Base-by-base conservation (phyloP, 1,140 invertebrate genomes). In the Tyrophagus putrescentiae region DNA sequence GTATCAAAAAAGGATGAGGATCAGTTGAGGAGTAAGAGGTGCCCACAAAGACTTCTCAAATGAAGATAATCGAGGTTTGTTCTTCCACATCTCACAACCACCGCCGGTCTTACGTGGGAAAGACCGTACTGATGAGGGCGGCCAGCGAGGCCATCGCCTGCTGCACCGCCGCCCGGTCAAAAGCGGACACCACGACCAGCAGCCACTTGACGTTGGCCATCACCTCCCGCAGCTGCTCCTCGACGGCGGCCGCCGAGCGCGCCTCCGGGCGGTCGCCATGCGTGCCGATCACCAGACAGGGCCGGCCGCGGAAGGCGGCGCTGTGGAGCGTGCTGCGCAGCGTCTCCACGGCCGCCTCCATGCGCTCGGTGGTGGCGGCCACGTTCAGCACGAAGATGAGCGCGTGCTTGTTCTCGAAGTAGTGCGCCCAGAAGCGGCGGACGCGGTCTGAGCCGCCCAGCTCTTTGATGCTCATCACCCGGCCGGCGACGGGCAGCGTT, bases 381-480 rank as follows among this genome's bases (percentile, higher is more conserved):
- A 64, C 53, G 62, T 67, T 42, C 9, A 67, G 61, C 1, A 65
- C 65, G 62, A 60, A 67, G 7, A 67, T 16, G 13, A 67, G 50
- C 3, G 62, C 66, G 61, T 67, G 60, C 50, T 67, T 66, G 25
- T 61, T 61, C 31, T 62, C 60, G 62, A 62, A 67, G 54, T 67
- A 67, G 44, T 64, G 62, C 42, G 57, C 52, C 66, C 66, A 67
- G 60, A 65, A 67, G n/a, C 39, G 60, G 23, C 62, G 61, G 34
- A 67, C 48, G 29, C 41, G 33, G 25, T 61, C 60, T n/a, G 62
- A 61, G 28, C 66, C 66, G 50, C 66, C 66, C 4, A 74, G 48
- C 45, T 72, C 72, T 61, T 74, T 74, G 34, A 74, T 73, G 61
- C 71, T 72, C 31, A 74, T 69, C 29, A 72, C 70, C 67, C 65